phyloP scores from a whole-genome alignment of 2,888 invertebrate species.

The Piscicola geometra region DNA sequence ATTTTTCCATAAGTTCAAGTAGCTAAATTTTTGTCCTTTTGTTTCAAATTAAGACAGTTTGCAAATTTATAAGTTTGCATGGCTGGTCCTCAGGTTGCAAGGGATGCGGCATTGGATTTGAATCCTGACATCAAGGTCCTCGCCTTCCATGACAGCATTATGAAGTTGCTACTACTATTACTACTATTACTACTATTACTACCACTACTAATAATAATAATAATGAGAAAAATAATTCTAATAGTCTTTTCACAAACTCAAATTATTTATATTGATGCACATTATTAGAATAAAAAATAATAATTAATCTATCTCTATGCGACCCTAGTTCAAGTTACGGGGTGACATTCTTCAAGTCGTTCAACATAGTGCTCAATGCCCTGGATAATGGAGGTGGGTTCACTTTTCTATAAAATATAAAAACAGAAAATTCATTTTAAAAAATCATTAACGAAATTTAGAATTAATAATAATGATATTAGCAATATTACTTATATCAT shows the following conservation, averaged over 20 bases:
- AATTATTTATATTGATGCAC: too few species aligned
- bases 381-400: slow-evolving; percentile 75
- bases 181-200: too few species aligned
- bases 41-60: not conserved
- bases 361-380: slow-evolving; percentile 88
- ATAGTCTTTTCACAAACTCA: too few species aligned
- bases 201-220: too few species aligned
- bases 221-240: too few species aligned
- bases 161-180: too few species aligned
- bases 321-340: slow-evolving; percentile 77
- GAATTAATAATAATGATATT: too few species aligned
- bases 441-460: too few species aligned
- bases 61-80: not conserved
- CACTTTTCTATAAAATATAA: not conserved
- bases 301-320: too few species aligned
- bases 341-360: slow-evolving; percentile 82
- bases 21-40: not conserved
- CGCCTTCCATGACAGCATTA: slow-evolving; percentile 88
- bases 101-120: slow-evolving; percentile 78
- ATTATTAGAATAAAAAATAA: too few species aligned
- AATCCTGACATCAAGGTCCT: slow-evolving; percentile 82
- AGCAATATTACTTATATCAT: too few species aligned
- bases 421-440: too few species aligned
- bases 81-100: slow-evolving; percentile 67
- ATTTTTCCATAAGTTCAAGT: not conserved